phyloP scores from a whole-genome alignment of 2,888 invertebrate species.

The Malthinus seriepunctatus region DNA sequence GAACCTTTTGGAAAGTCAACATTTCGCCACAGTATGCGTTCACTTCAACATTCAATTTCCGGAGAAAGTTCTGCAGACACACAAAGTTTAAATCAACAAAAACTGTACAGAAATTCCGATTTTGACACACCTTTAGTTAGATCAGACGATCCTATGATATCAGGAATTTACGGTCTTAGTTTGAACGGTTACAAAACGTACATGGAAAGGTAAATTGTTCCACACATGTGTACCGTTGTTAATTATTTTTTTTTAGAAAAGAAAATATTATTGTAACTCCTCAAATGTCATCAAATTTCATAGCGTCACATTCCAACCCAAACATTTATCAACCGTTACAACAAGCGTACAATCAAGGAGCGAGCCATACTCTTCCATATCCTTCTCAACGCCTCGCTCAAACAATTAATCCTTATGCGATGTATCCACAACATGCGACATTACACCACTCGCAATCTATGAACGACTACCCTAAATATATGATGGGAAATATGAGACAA shows the following conservation, averaged over 20 bases:
- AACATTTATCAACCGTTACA: slow-evolving; percentile 33
- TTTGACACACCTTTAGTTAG: slow-evolving; percentile 36
- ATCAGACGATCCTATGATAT: slow-evolving; percentile 46
- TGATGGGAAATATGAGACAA: slow-evolving; percentile 33
- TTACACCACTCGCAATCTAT: slow-evolving; percentile 17
- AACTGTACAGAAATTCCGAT: slow-evolving; percentile 44
- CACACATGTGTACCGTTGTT: too few relatives aligned
- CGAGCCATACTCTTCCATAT: slow-evolving; percentile 28
- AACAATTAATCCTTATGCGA: slow-evolving; percentile 23
- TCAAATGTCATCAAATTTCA: slow-evolving; percentile 22
- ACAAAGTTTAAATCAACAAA: slow-evolving; percentile 40
- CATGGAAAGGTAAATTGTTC: slow-evolving; percentile 44
- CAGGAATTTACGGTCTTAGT: slow-evolving; percentile 47
- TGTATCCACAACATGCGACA: slow-evolving; percentile 29
- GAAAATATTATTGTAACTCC: slow-evolving; percentile 24
- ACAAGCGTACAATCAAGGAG: slow-evolving; percentile 20
- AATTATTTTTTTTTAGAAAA: slow-evolving; percentile 26
- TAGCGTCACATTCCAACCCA: slow-evolving; percentile 33
- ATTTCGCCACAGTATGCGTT: slow-evolving; percentile 48
- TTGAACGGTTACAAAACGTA: slow-evolving; percentile 49
- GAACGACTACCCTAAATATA: slow-evolving; percentile 31
- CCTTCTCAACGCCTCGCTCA: slow-evolving; percentile 26
- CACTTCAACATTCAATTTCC: slow-evolving; percentile 42
- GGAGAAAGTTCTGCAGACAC: slow-evolving; percentile 39
- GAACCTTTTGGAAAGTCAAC: slow-evolving; percentile 46